Percentiles rank a stretch among this genome's conserved stretches.
Evolutionary conservation across 2,797 vertebrate genomes (phyloP).

Genomic region (Chromis chromis): DNA sequence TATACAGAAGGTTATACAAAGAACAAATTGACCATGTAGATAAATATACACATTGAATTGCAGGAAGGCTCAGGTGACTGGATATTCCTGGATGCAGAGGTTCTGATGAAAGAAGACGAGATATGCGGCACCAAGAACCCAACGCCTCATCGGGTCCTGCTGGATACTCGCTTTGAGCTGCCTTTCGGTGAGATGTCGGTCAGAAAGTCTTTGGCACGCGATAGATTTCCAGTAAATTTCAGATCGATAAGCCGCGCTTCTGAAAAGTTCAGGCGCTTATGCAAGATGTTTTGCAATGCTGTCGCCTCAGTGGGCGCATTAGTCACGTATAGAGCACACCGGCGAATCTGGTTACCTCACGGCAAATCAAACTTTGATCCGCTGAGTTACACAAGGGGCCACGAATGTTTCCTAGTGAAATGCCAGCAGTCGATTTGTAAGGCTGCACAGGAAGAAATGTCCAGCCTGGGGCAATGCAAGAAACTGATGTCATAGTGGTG

Average conservation of each 20-base stretch:
- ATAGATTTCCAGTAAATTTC: background rate
- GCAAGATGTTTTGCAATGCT: conserved; percentile 2
- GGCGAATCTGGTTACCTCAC: conserved; percentile 16
- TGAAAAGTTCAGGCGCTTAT: conserved; percentile 10
- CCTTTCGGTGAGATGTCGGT: conserved; percentile 89
- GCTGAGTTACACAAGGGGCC: conserved; percentile 45
- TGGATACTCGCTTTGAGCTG: conserved; percentile 96
- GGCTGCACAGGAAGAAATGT: background rate
- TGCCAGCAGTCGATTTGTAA: conserved; percentile 51
- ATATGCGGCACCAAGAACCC: conserved; percentile 97
- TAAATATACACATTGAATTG: conserved; percentile 26
- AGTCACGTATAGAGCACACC: background rate
- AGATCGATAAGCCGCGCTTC: background rate
- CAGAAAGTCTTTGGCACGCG: background rate
- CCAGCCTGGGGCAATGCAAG: conserved; percentile 4
- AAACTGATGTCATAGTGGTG: background rate
- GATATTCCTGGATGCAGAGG: conserved; percentile 92
- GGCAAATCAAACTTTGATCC: conserved; percentile 41
- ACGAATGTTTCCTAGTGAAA: conserved; percentile 49
- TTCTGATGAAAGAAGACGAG: conserved; percentile 96
- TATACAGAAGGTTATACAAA: background rate
- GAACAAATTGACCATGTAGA: background rate
- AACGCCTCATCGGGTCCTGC: conserved; percentile 91
- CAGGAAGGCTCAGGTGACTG: conserved; percentile 97
- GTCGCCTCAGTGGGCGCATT: background rate